phyloP scores from a whole-genome alignment of 23 tunicate species.

The Halocynthia aurantium region DNA sequence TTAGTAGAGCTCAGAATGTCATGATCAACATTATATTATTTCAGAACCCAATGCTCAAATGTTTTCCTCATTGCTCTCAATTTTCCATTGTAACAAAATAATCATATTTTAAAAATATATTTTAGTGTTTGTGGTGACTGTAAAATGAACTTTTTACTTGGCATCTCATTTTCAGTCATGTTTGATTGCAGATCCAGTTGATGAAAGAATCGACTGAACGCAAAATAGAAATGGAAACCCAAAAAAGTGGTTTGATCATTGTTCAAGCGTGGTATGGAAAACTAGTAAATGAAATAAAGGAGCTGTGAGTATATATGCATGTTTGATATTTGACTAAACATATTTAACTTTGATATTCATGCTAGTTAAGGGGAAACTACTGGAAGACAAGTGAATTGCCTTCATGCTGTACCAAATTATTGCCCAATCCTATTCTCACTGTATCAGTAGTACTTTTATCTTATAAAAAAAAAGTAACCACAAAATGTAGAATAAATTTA shows the following conservation, averaged over 20 bases:
- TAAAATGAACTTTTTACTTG: background rate
- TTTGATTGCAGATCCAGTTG: constrained; percentile 47
- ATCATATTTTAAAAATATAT: background rate
- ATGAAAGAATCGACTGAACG: constrained; percentile 71
- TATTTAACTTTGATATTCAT: no score
- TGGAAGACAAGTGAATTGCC: no score
- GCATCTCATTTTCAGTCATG: background rate
- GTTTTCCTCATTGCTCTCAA: constrained; percentile 10
- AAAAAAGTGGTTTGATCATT: constrained; percentile 55
- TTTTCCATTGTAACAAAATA: background rate
- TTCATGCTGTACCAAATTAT: no score
- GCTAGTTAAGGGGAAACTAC: no score
- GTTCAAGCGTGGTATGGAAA: constrained; percentile 87
- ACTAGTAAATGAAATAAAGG: constrained; percentile 17
- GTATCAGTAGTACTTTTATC: no score
- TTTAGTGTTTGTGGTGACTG: constrained; percentile 5
- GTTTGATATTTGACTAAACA: no score
- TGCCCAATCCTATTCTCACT: no score
- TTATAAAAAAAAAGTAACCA: no score
- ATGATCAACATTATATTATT: constrained; percentile 2
- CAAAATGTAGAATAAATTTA: no score
- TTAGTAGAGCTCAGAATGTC: constrained; percentile 7
- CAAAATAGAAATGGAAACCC: constrained; percentile 45
- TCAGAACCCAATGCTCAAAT: constrained; percentile 15
- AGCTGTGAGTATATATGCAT: constrained; percentile 2